These are phyloP conservation scores for Nephrotoma appendiculata DNA, from an alignment of 2,888 invertebrate genomes.

Conservation along the genomic window DNA sequence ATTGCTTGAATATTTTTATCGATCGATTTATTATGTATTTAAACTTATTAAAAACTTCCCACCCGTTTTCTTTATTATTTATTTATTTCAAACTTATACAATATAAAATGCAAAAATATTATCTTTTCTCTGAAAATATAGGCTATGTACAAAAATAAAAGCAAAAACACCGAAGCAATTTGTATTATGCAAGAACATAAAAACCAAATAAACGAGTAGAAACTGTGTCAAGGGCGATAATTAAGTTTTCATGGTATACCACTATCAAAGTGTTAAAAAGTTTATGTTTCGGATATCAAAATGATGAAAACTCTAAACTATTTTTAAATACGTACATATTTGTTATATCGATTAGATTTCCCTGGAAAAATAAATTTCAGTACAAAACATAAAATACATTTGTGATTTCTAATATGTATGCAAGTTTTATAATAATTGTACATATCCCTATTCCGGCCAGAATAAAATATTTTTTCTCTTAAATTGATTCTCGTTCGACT, in stretches of 20 bases:
- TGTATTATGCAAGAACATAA: background rate
- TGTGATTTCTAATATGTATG: no score
- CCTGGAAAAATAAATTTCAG: background rate
- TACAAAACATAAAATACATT: background rate
- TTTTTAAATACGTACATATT: background rate
- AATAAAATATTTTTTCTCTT: no score
- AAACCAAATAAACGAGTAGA: background rate
- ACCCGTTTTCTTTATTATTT: no score
- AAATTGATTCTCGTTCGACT: no score
- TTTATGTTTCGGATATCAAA: no score
- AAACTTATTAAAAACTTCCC: no score
- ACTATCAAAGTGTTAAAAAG: background rate
- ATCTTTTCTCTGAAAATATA: background rate
- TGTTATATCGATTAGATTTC: background rate
- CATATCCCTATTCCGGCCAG: no score
- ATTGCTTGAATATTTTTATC: no score
- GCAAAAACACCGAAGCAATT: background rate
- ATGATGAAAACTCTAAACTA: no score
- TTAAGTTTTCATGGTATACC: background rate
- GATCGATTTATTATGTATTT: no score
- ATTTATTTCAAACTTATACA: no score
- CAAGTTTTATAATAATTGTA: no score
- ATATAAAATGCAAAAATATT: background rate
- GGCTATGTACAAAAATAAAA: background rate
- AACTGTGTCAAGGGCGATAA: background rate